A percentile compares a stretch with the other conserved stretches of the same genome.
phyloP scores from a whole-genome alignment of 2,888 invertebrate genomes.

The Rhaphigaster nebulosa region DNA sequence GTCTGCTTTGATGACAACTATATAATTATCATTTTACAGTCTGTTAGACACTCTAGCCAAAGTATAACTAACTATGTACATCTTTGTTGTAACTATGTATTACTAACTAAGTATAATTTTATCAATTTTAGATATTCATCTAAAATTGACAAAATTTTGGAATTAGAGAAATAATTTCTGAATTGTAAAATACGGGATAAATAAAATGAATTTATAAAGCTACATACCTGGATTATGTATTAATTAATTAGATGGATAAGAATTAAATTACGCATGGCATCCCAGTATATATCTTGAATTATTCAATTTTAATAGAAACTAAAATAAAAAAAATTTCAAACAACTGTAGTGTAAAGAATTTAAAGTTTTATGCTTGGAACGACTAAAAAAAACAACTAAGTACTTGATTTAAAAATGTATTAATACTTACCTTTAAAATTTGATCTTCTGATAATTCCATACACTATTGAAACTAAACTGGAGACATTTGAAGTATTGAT shows the following conservation, averaged over 20 bases:
- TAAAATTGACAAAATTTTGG: no score
- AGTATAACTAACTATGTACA: no score
- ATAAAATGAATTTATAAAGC: no score
- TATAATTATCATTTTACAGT: no score
- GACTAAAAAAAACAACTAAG: not conserved
- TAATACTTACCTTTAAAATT: not conserved
- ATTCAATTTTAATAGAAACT: no score
- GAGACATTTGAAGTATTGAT: not conserved
- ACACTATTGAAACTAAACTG: not conserved
- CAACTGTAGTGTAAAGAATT: not conserved
- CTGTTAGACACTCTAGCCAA: no score
- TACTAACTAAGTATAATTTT: no score
- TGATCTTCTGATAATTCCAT: not conserved
- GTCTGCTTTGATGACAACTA: no score
- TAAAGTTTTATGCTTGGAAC: not conserved
- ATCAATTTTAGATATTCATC: no score
- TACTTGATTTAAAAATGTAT: not conserved
- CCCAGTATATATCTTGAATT: not conserved
- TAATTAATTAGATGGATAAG: not conserved
- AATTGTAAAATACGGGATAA: no score
- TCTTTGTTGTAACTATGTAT: no score
- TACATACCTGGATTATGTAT: not conserved
- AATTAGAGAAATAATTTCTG: no score
- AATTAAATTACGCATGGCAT: not conserved
- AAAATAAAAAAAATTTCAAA: not conserved